Conservation (phyloP, 2,797 vertebrate genomes). For the Chelonia mydas region DNA sequence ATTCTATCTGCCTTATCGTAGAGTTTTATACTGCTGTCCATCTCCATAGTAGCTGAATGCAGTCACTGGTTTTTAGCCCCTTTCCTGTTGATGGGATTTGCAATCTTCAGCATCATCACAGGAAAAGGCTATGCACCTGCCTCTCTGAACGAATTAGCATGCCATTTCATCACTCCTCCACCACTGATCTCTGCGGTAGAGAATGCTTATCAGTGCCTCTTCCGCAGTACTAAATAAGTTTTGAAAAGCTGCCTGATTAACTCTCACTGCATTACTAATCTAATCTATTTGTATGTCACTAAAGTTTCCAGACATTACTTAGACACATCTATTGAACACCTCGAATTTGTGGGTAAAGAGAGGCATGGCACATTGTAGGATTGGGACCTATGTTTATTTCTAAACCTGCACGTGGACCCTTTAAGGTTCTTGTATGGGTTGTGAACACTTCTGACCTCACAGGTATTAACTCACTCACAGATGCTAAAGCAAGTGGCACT, state of each 20-base stretch:
- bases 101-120: background rate
- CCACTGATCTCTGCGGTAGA: background rate
- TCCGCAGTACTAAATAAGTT: background rate
- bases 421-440: background rate
- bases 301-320: rapidly evolving
- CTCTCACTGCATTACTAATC: background rate
- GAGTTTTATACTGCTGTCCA: background rate
- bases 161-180: background rate
- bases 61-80: background rate
- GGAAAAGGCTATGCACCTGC: background rate
- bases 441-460: background rate
- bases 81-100: background rate
- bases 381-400: background rate
- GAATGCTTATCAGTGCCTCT: constrained; percentile 16
- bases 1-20: background rate
- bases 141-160: background rate
- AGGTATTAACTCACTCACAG: background rate
- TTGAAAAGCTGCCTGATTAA: constrained; percentile 28
- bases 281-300: background rate
- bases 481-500: background rate
- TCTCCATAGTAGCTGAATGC: background rate
- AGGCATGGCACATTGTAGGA: rapidly evolving
- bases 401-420: rapidly evolving
- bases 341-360: background rate
- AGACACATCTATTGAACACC: background rate